These are phyloP conservation scores for Leptinotarsa lineolata DNA, from an alignment of 1,140 invertebrate genomes.

Conservation along the genomic window DNA sequence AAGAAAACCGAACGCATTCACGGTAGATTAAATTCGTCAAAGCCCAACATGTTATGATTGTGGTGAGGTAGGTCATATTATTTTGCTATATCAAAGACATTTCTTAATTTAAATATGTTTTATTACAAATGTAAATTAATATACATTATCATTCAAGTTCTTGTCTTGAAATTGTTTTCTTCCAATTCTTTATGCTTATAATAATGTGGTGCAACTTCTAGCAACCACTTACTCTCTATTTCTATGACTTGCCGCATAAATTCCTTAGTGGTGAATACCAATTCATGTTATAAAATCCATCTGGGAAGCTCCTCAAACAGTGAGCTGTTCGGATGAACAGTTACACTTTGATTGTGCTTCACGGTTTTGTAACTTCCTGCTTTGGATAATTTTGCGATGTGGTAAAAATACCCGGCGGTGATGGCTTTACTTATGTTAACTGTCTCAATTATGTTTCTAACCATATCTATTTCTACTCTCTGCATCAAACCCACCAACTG, in stretches of 20 bases:
- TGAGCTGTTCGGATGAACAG: slow-evolving; percentile 95
- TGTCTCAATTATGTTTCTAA: slow-evolving; percentile 82
- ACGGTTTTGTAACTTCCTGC: slow-evolving; percentile 95
- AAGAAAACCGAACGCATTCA: too few species aligned
- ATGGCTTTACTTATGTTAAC: slow-evolving; percentile 91
- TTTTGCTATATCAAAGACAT: too few species aligned
- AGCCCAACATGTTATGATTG: too few species aligned
- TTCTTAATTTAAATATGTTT: too few species aligned
- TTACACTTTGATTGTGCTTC: slow-evolving; percentile 95
- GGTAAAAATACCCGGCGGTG: slow-evolving; percentile 97
- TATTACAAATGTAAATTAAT: too few species aligned
- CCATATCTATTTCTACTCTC: slow-evolving; percentile 94
- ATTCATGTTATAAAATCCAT: slow-evolving; percentile 96
- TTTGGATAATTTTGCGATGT: slow-evolving; percentile 92
- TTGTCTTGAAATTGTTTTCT: slow-evolving; percentile 93
- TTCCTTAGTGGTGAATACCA: slow-evolving; percentile 98
- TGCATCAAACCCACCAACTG: slow-evolving; percentile 96
- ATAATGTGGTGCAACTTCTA: slow-evolving; percentile 98
- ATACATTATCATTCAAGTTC: too few species aligned
- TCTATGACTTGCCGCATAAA: slow-evolving; percentile 96
- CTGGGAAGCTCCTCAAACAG: slow-evolving; percentile 94
- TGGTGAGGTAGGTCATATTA: too few species aligned
- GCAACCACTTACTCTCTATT: slow-evolving; percentile 95
- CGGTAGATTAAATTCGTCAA: too few species aligned
- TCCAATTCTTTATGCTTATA: slow-evolving; percentile 95